phyloP scores from a whole-genome alignment of 2,797 vertebrate species.

The Crocidura indochinensis region DNA sequence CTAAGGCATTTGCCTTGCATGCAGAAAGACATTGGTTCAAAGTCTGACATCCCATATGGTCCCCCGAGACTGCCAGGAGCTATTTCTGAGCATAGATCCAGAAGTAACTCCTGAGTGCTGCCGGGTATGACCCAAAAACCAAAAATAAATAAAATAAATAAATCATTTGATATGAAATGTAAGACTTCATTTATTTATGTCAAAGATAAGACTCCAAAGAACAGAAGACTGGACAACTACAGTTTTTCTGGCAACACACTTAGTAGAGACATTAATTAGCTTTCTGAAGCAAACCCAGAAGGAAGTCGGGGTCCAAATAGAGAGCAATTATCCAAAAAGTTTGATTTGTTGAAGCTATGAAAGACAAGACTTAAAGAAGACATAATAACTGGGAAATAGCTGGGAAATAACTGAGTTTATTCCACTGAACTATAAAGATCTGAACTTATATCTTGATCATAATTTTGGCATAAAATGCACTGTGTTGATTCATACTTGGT shows the following conservation, averaged over 20 bases:
- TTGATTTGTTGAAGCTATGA: slow-evolving; percentile 40
- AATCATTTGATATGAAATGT: too few species aligned
- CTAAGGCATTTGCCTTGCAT: too few species aligned
- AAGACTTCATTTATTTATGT: slow-evolving; percentile 30
- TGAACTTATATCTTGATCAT: background rate
- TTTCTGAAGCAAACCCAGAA: slow-evolving; percentile 65
- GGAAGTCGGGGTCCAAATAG: slow-evolving; percentile 32
- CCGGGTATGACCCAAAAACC: too few species aligned
- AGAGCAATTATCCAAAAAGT: slow-evolving; percentile 41
- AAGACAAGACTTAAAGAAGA: slow-evolving; percentile 14
- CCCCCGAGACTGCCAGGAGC: too few species aligned
- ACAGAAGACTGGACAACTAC: background rate
- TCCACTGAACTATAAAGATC: background rate
- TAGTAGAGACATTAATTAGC: slow-evolving; percentile 5
- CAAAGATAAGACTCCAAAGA: slow-evolving; percentile 21
- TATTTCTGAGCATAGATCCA: too few species aligned
- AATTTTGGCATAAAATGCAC: too few species aligned
- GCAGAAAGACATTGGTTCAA: too few species aligned
- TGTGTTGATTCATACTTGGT: background rate
- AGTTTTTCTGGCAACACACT: slow-evolving; percentile 59
- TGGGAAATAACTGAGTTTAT: slow-evolving; percentile 38
- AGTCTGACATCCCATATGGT: too few species aligned
- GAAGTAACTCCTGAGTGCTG: too few species aligned
- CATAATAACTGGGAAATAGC: background rate
- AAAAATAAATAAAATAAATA: too few species aligned